Conservation (phyloP, 2,888 invertebrate genomes). For the Crepidodera aurea region DNA sequence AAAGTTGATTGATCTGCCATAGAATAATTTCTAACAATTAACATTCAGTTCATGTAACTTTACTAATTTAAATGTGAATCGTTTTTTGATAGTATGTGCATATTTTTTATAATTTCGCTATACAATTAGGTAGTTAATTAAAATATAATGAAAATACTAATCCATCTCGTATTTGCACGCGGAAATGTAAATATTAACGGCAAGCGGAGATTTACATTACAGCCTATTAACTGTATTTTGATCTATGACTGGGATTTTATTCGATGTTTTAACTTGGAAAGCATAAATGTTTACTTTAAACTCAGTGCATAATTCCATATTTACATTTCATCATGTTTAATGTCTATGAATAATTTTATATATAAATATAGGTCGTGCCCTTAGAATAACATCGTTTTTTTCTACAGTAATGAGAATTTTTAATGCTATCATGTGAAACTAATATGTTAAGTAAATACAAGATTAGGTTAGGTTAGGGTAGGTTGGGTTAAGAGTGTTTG, state of each 20-base stretch:
- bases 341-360: neutral
- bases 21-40: too few relatives aligned
- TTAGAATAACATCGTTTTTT: too few relatives aligned
- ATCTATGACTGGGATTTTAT: neutral
- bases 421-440: too few relatives aligned
- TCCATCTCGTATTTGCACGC: neutral
- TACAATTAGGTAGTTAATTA: conserved; percentile 1
- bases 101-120: too few relatives aligned
- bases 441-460: too few relatives aligned
- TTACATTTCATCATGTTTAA: neutral
- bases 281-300: neutral
- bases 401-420: too few relatives aligned
- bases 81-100: too few relatives aligned
- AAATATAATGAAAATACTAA: neutral
- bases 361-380: neutral
- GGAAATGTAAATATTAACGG: neutral
- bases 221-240: neutral
- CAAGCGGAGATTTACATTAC: neutral
- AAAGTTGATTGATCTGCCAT: too few relatives aligned
- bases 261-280: neutral
- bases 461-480: too few relatives aligned
- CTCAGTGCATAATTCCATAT: neutral
- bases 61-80: too few relatives aligned
- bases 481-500: too few relatives aligned
- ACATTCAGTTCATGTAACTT: too few relatives aligned